Conservation (phyloP, 2,888 invertebrate genomes). For the Trichogramma evanescens region DNA sequence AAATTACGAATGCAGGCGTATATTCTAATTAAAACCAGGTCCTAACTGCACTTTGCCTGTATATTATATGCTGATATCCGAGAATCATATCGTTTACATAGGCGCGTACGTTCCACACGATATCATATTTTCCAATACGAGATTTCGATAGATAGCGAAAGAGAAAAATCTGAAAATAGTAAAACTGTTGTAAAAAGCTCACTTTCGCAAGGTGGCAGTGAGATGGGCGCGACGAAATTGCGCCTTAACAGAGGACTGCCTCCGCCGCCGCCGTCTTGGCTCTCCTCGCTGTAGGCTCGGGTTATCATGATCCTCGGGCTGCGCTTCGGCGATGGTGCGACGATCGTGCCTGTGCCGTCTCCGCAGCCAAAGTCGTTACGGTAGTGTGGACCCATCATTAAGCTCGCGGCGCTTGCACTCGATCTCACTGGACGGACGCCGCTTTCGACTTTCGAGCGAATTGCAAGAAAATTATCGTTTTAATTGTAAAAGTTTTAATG, state of each 20-base stretch:
- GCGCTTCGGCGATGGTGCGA: conserved; percentile 42
- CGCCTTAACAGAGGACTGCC: conserved; percentile 36
- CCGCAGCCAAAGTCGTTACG: conserved; percentile 32
- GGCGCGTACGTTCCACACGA: too few relatives aligned
- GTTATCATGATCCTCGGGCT: conserved; percentile 69
- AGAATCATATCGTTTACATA: too few relatives aligned
- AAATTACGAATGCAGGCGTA: too few relatives aligned
- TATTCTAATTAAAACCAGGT: too few relatives aligned
- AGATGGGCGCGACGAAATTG: conserved; percentile 22
- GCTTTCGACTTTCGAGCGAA: conserved; percentile 28
- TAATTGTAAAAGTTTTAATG: too few relatives aligned
- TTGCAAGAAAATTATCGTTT: too few relatives aligned
- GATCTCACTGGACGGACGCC: conserved; percentile 42
- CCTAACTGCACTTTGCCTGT: too few relatives aligned
- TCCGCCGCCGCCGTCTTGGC: conserved; percentile 48
- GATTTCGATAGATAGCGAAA: too few relatives aligned
- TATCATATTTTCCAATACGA: too few relatives aligned
- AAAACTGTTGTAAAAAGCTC: conserved; percentile 9
- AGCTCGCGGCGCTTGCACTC: conserved; percentile 53
- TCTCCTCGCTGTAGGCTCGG: conserved; percentile 66
- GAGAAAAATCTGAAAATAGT: too few relatives aligned
- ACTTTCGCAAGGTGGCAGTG: conserved; percentile 37
- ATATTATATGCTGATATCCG: too few relatives aligned
- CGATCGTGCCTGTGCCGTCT: conserved; percentile 17
- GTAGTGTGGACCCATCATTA: conserved; percentile 45